phyloP scores from a whole-genome alignment of 2,113 vertebrate species.

The Acrocephalus arundinaceus region DNA sequence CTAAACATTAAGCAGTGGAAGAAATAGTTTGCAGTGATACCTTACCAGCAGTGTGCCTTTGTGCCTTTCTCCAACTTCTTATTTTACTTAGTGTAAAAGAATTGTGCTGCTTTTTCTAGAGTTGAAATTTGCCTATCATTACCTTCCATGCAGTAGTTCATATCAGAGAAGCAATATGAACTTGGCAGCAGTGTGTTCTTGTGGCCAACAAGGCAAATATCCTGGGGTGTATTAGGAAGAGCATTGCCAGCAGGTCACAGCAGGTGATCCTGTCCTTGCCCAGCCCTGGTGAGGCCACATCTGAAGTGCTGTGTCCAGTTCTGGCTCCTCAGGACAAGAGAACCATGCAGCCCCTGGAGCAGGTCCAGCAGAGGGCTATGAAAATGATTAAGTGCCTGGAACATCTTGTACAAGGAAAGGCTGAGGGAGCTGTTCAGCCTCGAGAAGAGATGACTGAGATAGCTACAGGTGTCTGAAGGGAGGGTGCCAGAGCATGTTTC shows the following conservation, averaged over 20 bases:
- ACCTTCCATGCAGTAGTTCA: not conserved
- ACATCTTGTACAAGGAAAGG: not conserved
- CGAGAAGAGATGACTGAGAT: not conserved
- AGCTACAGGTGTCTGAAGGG: not conserved
- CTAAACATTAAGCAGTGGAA: not conserved
- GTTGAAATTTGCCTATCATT: not conserved
- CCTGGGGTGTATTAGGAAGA: not conserved
- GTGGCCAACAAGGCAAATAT: not conserved
- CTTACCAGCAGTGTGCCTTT: not conserved
- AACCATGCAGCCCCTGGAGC: not conserved
- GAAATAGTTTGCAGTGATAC: not conserved
- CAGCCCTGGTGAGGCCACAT: not conserved
- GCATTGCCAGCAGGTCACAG: not conserved
- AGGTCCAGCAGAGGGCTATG: not conserved
- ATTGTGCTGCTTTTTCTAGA: not conserved
- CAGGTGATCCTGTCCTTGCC: not conserved
- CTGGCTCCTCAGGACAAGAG: not conserved
- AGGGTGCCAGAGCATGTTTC: not conserved
- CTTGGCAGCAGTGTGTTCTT: not conserved
- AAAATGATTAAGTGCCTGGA: not conserved
- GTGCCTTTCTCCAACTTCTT: not conserved
- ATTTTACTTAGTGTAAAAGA: not conserved
- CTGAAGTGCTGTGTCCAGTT: not conserved
- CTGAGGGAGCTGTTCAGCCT: not conserved
- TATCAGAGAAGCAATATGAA: not conserved